Evolutionary conservation across 1,140 invertebrate genomes (phyloP), one percentile per base, ranked within the genome.

Genomic region (Pseudomyrmex cubaensis): DNA sequence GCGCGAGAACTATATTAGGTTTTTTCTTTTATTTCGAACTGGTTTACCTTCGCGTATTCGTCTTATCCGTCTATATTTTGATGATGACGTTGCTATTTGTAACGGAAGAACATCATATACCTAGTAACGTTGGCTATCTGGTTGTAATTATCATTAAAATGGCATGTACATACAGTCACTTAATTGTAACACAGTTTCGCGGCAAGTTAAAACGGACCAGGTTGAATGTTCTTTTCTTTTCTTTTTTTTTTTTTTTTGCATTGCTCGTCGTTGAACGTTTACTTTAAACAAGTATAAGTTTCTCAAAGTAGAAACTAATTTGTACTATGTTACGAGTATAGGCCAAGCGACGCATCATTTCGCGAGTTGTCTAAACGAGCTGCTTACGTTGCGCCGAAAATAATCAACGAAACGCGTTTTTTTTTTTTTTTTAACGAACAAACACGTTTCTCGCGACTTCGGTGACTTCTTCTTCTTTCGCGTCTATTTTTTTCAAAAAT

Each of bases 241-340:
- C 7, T 35, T 70, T 44, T 69, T 80, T 15, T 15, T 9, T 70
- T 17, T 59, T 4, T 46, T 25, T 17, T 17, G n/a, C 44, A 72
- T 61, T 69, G 48, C 15, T 59, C 64, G 13, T 52, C 25, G 17
- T 44, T 59, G 59, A 70, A 35, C 35, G 35, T 35, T 35, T 35
- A 35, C 35, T 25, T 22, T 70, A 72, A 80, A 80, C 10, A 66
- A 78, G 20, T 76, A 76, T 20, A 35, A 35, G 35, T 69, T 25
- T 13, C 59, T 77, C 62, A 12, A 59, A 48, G 12, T 78, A 78
- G 76, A 69, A 35, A 48, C 76, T 70, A 70, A 70, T 78, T 78
- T 78, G 76, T 78, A 78, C 76, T 78, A 25, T 78, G 5, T 35
- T 35, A 78, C 25, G 66, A 72, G 54, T 80, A 35, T 80, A 80